Evolutionary conservation across 2,113 vertebrate genomes (phyloP).

Genomic region (Penelope pileata): DNA sequence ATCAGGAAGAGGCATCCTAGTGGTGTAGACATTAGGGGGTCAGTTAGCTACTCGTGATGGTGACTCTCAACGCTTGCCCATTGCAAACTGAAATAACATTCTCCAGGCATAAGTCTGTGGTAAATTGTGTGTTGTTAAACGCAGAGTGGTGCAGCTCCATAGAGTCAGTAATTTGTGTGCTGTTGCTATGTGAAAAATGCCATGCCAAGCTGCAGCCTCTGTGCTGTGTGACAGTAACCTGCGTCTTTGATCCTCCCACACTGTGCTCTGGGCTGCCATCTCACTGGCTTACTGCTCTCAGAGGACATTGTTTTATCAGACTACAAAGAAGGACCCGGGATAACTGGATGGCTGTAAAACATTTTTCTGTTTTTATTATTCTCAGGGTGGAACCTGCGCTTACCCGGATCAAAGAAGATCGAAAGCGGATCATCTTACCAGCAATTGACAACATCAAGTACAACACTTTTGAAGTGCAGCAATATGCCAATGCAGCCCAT

Average conservation of each 20-base stretch:
- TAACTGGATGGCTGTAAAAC: not conserved
- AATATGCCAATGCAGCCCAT: conserved; percentile 94
- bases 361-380: not conserved
- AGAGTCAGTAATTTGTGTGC: not conserved
- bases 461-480: conserved; percentile 97
- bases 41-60: not conserved
- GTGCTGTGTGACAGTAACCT: rapidly evolving
- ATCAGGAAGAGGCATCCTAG: not conserved
- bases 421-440: conserved; percentile 89
- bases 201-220: not conserved
- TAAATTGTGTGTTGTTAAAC: not conserved
- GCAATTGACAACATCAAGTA: conserved; percentile 98
- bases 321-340: not conserved
- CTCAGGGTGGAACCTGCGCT: conserved; percentile 93
- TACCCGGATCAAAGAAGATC: conserved; percentile 90
- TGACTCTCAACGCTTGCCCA: not conserved
- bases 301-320: rapidly evolving
- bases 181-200: not conserved
- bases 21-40: not conserved
- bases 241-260: rapidly evolving
- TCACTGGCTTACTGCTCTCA: rapidly evolving
- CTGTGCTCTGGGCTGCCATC: rapidly evolving
- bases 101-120: not conserved
- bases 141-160: not conserved
- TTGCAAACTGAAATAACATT: not conserved